Percentiles rank a stretch among this genome's conserved stretches.
Conservation (phyloP, 2,113 vertebrate species). For the Ploceus nigricollis region DNA sequence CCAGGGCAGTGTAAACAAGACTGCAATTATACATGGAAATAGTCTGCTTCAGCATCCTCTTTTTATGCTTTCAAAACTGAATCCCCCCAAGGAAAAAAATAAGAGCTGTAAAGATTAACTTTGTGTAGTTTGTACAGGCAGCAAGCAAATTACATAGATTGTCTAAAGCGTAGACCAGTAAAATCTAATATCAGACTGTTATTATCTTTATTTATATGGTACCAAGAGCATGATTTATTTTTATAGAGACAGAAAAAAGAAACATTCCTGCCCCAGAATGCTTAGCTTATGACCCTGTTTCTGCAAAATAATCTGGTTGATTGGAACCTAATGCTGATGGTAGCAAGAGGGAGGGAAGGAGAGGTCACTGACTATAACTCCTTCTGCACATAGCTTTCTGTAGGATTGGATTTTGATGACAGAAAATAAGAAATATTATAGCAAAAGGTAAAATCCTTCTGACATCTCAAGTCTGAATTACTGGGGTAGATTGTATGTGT, state of each 20-base stretch:
- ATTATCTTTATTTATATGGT: constrained; percentile 55
- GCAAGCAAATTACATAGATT: background rate
- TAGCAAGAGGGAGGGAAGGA: constrained; percentile 25
- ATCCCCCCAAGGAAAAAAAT: background rate
- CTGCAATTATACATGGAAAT: constrained; percentile 12
- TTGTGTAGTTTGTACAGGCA: constrained; percentile 7
- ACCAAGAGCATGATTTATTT: constrained; percentile 36
- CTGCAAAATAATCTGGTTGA: constrained; percentile 51
- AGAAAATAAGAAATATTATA: constrained; percentile 36
- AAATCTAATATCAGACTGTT: constrained; percentile 39
- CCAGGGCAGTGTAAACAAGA: constrained; percentile 16
- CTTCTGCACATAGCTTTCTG: background rate
- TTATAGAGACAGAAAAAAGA: constrained; percentile 47
- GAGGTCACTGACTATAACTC: constrained; percentile 30
- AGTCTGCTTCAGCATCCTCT: constrained; percentile 10
- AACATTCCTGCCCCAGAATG: constrained; percentile 54
- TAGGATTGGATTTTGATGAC: constrained; percentile 34
- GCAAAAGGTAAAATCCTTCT: constrained; percentile 27
- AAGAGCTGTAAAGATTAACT: constrained; percentile 4
- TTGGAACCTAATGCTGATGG: constrained; percentile 52
- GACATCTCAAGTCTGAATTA: background rate
- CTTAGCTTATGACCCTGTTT: constrained; percentile 47
- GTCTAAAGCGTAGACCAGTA: constrained; percentile 18
- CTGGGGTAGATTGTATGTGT: background rate
- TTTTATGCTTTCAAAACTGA: constrained; percentile 36